phyloP scores from a whole-genome alignment of 2,797 vertebrate species.

The Enteromius afrohamiltoni region DNA sequence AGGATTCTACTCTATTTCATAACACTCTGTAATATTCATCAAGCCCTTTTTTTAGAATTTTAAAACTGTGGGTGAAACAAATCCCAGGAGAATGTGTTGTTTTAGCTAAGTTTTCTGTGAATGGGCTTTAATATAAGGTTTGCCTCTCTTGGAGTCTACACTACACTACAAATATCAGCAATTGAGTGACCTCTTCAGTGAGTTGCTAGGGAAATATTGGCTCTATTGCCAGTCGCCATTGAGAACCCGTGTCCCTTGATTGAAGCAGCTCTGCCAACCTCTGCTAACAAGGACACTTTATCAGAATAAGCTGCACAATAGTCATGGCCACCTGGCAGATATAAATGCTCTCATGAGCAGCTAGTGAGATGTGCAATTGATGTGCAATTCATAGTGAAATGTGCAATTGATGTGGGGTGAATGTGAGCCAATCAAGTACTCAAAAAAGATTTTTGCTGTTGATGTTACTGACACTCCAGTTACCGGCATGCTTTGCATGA shows the following conservation, averaged over 20 bases:
- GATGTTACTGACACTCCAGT: background rate
- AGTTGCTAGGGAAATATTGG: background rate
- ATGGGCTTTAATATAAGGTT: slow-evolving; percentile 7
- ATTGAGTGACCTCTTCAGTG: slow-evolving; percentile 3
- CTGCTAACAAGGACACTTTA: background rate
- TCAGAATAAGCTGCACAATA: slow-evolving; percentile 6
- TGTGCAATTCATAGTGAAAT: background rate
- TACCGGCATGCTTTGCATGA: background rate
- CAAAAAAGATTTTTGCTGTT: background rate
- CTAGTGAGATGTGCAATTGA: background rate
- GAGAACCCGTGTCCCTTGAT: background rate
- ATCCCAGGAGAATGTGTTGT: background rate
- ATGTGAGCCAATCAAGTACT: background rate
- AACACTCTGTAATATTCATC: background rate
- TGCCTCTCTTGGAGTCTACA: background rate
- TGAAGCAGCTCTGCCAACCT: background rate
- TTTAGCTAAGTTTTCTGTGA: background rate
- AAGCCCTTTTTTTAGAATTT: background rate
- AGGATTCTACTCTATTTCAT: background rate
- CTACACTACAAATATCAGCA: background rate
- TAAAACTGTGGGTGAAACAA: background rate
- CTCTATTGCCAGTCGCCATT: background rate
- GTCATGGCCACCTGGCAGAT: background rate
- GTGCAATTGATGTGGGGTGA: background rate
- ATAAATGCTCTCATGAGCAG: background rate